Base-by-base conservation (phyloP, 1,140 invertebrate species). In the Ceratina calcarata region DNA sequence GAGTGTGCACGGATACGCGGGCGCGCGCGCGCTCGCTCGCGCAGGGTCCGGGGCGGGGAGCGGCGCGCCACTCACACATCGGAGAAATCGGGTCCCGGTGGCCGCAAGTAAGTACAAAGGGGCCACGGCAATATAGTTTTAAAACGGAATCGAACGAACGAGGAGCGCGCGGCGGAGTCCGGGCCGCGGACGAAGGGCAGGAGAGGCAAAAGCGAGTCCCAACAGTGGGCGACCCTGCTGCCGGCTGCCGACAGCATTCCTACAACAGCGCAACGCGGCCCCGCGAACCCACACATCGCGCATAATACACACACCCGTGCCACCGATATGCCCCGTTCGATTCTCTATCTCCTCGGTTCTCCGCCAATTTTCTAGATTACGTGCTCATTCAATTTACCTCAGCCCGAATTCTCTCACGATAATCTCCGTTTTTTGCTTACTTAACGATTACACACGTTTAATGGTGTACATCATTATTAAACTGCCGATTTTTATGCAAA, bases 191-290 rank as follows among this genome's bases (percentile, higher is more conserved):
- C 27, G 82, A 80, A 82, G 80, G 73, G 80, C 77, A 79, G 81
- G 82, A 71, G 87, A 84, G 87, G 86, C 86, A 87, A 87, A 87
- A 85, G 80, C 86, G 81, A 89, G 88, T 88, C 84, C 80, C 76
- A 89, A 89, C 87, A 88, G 87, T 88, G 88, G 89, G 88, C 87
- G 88, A 90, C 88, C 86, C 86, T 83, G 87, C 86, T 88, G 87
- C 86, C 85, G 88, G 86, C 87, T 89, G 89, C 88, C 84, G 88
- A 90, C 89, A 86, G 88, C 89, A 90, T 89, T 90, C 89, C 87
- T 89, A 88, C 86, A 86, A 84, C 85, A 87, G 85, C 83, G 89
- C 87, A 86, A 81, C 88, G 86, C 78, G 86, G 80, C 55, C 84
- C 81, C 67, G 61, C 71, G 80, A 81, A 85, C 84, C 84, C 83